Percentiles rank a stretch among this genome's conserved stretches.
These are phyloP conservation scores for Girardinus metallicus DNA, from an alignment of 2,797 vertebrate genomes.

Conservation along the genomic window DNA sequence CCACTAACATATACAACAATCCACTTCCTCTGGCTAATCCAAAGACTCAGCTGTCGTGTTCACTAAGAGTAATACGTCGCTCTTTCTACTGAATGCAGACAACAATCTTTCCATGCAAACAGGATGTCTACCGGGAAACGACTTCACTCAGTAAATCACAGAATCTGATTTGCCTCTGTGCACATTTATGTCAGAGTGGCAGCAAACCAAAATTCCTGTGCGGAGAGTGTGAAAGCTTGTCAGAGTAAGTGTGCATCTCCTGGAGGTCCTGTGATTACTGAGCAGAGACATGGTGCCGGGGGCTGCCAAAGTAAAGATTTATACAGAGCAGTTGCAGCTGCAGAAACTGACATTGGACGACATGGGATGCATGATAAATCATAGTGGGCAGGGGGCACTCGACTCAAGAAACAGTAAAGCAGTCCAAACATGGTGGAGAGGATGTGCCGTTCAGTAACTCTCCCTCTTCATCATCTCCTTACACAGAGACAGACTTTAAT, in stretches of 20 bases:
- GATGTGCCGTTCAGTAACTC: constrained; percentile 32
- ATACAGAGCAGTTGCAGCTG: constrained; percentile 80
- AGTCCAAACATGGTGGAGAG: constrained; percentile 42
- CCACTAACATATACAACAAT: constrained; percentile 76
- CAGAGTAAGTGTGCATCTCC: constrained; percentile 70
- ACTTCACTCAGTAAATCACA: constrained; percentile 49
- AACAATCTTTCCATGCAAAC: constrained; percentile 68
- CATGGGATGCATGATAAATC: constrained; percentile 82
- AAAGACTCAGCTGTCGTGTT: constrained; percentile 65
- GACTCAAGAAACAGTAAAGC: constrained; percentile 72
- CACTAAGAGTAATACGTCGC: constrained; percentile 33
- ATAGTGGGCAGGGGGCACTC: constrained; percentile 75
- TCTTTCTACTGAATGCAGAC: constrained; percentile 52
- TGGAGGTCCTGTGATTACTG: constrained; percentile 68
- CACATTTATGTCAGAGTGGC: constrained; percentile 47
- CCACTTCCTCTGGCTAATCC: constrained; percentile 72
- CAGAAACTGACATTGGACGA: constrained; percentile 82
- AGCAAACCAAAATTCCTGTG: constrained; percentile 61
- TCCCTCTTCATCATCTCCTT: constrained; percentile 20
- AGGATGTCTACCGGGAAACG: constrained; percentile 62
- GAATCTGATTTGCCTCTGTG: constrained; percentile 55
- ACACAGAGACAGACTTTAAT: not conserved
- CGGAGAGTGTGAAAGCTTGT: constrained; percentile 65
- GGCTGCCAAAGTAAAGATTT: constrained; percentile 81
- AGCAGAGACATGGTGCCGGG: constrained; percentile 67